Conservation (phyloP, 1,140 invertebrate species). For the Papilio polyxenes region DNA sequence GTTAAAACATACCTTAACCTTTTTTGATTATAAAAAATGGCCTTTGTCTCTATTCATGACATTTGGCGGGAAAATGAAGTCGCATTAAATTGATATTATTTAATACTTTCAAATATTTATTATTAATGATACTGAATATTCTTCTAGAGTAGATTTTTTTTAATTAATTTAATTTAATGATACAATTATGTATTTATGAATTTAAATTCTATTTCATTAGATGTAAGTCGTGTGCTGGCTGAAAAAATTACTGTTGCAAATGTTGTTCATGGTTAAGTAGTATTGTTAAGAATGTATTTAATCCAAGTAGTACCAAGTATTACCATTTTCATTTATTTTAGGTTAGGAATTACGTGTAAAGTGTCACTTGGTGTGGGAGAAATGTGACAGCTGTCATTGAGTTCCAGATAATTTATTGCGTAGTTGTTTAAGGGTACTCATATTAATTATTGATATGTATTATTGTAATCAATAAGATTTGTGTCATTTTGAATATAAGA, state of each 20-base stretch:
- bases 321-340: constrained; percentile 25
- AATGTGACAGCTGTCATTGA: constrained; percentile 4
- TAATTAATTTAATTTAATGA: constrained; percentile 9
- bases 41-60: not conserved
- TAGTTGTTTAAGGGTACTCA: constrained; percentile 32
- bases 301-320: constrained; percentile 43
- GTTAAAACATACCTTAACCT: not conserved
- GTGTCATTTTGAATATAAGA: not conserved
- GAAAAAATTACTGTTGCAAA: constrained; percentile 40
- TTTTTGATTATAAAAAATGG: not conserved
- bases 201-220: constrained; percentile 8
- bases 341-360: constrained; percentile 14
- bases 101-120: constrained; percentile 15
- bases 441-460: constrained; percentile 31
- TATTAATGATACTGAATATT: not conserved
- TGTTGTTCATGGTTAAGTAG: constrained; percentile 73
- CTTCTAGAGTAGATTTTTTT: not conserved
- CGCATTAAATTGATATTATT: constrained; percentile 34
- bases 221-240: constrained; percentile 19
- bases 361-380: not conserved
- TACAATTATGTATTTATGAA: constrained; percentile 20
- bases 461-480: constrained; percentile 23
- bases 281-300: constrained; percentile 72
- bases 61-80: constrained; percentile 14
- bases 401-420: constrained; percentile 14